Evolutionary conservation across 2,797 vertebrate genomes (phyloP).

Genomic region (Phyllotis vaccarum): DNA sequence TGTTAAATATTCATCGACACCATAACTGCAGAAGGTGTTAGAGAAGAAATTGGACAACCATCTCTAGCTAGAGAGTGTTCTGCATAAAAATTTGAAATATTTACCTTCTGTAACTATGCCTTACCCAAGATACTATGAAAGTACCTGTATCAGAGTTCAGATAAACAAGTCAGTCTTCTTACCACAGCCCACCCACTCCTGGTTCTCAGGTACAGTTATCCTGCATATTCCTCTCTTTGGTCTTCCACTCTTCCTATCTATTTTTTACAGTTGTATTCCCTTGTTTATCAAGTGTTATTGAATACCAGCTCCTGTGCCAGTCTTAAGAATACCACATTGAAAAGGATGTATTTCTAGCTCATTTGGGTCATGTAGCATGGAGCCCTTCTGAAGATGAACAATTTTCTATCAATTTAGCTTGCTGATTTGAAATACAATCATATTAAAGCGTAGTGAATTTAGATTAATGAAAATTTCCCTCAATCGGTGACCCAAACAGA

Average conservation of each 20-base stretch:
- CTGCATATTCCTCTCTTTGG: neutral
- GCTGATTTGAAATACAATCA: slow-evolving; percentile 58
- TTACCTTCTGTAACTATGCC: neutral
- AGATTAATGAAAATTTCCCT: slow-evolving; percentile 36
- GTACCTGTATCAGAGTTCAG: neutral
- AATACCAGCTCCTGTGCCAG: neutral
- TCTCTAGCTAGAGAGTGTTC: neutral
- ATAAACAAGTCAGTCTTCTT: neutral
- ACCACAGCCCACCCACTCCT: neutral
- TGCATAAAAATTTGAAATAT: neutral
- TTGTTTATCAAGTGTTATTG: neutral
- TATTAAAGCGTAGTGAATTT: slow-evolving; percentile 42
- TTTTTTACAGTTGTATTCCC: neutral
- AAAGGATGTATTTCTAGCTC: neutral
- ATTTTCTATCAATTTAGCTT: neutral
- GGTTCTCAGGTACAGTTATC: neutral
- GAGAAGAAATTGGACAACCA: neutral
- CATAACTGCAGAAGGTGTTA: neutral
- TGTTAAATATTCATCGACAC: neutral
- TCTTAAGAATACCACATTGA: neutral
- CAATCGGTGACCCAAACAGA: neutral
- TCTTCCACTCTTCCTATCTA: neutral
- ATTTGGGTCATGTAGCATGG: neutral
- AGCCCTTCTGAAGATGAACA: slow-evolving; percentile 40
- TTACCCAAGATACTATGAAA: neutral